Evolutionary conservation across 1,140 invertebrate genomes (phyloP).

Genomic region (Leptinotarsa texana): DNA sequence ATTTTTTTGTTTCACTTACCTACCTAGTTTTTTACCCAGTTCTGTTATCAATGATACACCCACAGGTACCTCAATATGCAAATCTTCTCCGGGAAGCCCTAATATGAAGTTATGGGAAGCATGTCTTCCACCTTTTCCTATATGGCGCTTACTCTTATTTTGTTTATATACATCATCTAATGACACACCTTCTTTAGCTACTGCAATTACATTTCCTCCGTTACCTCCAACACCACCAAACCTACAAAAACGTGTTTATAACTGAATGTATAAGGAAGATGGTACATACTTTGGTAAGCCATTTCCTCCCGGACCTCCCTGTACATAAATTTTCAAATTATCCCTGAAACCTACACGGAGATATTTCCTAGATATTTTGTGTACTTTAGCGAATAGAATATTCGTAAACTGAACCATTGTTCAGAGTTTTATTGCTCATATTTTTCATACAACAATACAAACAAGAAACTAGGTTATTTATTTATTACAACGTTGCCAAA

Average conservation of each 20-base stretch:
- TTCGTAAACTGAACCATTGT: constrained; percentile 56
- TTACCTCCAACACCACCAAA: constrained; percentile 84
- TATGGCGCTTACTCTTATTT: constrained; percentile 63
- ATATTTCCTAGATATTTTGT: constrained; percentile 53
- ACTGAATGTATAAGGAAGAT: not conserved
- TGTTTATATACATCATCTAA: constrained; percentile 62
- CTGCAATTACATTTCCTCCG: constrained; percentile 79
- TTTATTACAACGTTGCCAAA: no score
- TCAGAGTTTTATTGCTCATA: not conserved
- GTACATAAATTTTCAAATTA: constrained; percentile 70
- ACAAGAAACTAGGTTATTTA: not conserved
- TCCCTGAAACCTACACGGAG: constrained; percentile 69
- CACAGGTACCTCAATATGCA: constrained; percentile 74
- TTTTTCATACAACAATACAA: not conserved
- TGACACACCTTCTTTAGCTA: constrained; percentile 66
- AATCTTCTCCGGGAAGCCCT: constrained; percentile 71
- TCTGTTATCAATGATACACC: constrained; percentile 77
- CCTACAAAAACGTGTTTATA: constrained; percentile 56
- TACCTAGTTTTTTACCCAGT: constrained; percentile 64
- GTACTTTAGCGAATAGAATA: constrained; percentile 44
- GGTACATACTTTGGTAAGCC: constrained; percentile 52
- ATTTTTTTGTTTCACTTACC: constrained; percentile 10
- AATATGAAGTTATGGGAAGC: constrained; percentile 75
- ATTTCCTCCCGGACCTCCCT: constrained; percentile 74
- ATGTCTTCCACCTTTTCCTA: constrained; percentile 69